A percentile compares a stretch with the other conserved stretches of the same genome.
Conservation (phyloP, 1,140 invertebrate genomes). For the Argopecten irradians region DNA sequence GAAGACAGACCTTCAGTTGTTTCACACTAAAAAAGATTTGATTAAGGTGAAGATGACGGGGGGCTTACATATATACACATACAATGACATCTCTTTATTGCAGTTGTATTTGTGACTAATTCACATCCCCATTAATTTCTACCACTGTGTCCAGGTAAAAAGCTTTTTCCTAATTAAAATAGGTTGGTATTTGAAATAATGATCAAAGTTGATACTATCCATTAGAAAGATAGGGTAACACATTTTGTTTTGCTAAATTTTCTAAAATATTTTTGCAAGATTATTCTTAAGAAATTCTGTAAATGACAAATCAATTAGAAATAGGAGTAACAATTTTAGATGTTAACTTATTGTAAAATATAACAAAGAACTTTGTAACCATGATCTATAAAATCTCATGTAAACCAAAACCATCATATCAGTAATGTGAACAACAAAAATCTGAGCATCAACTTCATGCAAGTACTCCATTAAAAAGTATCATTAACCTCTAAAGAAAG, state of each 20-base stretch:
- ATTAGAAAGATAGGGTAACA: too few species aligned
- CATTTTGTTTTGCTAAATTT: too few species aligned
- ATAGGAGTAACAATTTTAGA: background rate
- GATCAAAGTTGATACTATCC: too few species aligned
- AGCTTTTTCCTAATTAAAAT: background rate
- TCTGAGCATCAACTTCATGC: background rate
- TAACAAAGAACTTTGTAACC: background rate
- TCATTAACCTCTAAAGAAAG: background rate
- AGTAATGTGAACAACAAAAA: background rate
- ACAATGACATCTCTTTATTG: background rate
- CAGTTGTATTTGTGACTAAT: background rate
- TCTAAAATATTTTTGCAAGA: too few species aligned
- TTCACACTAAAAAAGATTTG: too few species aligned
- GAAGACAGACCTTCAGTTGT: background rate
- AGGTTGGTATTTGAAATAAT: background rate
- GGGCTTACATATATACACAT: background rate
- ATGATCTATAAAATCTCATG: background rate
- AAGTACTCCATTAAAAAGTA: background rate
- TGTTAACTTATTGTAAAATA: background rate
- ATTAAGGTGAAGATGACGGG: background rate
- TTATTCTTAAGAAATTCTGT: too few species aligned
- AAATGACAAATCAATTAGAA: too few species aligned
- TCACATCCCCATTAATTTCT: background rate
- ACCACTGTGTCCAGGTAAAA: background rate
- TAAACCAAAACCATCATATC: background rate